Base-by-base conservation (phyloP, 2,797 vertebrate genomes). In the Brachyalestes nurse region DNA sequence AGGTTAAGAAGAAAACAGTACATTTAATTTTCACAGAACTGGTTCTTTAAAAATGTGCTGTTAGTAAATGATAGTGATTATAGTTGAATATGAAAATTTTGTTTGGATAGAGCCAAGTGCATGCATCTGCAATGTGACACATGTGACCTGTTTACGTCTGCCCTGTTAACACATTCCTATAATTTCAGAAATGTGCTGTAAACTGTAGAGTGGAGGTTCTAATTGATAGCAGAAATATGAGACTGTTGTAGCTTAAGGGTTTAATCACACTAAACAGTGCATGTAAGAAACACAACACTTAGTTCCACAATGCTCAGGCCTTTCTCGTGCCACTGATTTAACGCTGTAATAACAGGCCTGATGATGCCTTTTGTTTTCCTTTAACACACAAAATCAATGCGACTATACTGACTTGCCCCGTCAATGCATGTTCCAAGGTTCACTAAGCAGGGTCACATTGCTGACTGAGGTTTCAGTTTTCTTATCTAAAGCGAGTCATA, bases 381-480 rank as follows among this genome's bases (percentile, higher is more conserved):
- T 51, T 0, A 9, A 10, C 57, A 2, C 62, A 45, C 55, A 42
- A 70, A 25, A 61, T 21, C 5, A 17, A 62, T n/a, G 4, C 38
- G 28, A 4, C 17, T 12, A 2, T 0, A 6, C 38, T 45, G 6
- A 49, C 49, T 13, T 28, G 21, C 3, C 6, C 66, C 14, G 40
- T n/a, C 42, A 47, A 49, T 58, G 57, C 60, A 40, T 38, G 34
- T 69, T 55, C 65, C 49, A 49, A 6, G 58, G 55, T 47, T 65
- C 45, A 25, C 0, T 17, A 73, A 64, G 14, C 28, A 80, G 73
- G 81, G 70, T 77, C 64, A 78, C 34, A 66, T 65, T 72, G 67
- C 65, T 81, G 71, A 85, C 51, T 47, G 34, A 66, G 25, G 57
- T 38, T 76, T 74, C 64, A 80, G 74, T 64, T 38, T 49, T 82